Evolutionary conservation across 2,888 invertebrate genomes (phyloP).

Genomic region (Eupithecia subumbrata): DNA sequence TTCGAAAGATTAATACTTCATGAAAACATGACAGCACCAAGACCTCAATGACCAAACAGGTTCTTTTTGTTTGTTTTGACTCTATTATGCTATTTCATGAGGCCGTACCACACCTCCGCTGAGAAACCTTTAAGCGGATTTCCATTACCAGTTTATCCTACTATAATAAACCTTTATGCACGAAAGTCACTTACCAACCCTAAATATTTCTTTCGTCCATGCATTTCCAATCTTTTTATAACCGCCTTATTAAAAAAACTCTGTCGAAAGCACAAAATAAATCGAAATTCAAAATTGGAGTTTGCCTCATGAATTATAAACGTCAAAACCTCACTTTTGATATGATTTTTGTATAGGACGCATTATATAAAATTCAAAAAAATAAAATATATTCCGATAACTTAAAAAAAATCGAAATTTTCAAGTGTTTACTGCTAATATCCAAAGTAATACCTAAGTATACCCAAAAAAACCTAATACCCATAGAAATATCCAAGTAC

Average conservation of each 20-base stretch:
- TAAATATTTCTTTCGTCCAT: neutral
- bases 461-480: neutral
- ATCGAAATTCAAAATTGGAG: neutral
- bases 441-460: neutral
- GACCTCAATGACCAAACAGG: neutral
- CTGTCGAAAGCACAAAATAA: neutral
- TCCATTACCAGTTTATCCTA: too few relatives aligned
- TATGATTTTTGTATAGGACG: neutral
- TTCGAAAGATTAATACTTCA: neutral
- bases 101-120: too few relatives aligned
- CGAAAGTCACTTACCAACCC: neutral
- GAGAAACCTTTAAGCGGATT: too few relatives aligned
- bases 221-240: neutral
- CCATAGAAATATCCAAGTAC: neutral
- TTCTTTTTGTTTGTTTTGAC: neutral
- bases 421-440: neutral
- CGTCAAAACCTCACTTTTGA: neutral
- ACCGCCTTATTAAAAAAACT: neutral
- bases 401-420: neutral
- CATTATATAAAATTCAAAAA: neutral
- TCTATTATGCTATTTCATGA: neutral
- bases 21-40: neutral
- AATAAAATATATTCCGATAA: neutral
- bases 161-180: too few relatives aligned
- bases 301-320: neutral